Evolutionary conservation across 1,140 invertebrate species (phyloP), one percentile per base, ranked within the genome.

Genomic region (Leptinotarsa texana): DNA sequence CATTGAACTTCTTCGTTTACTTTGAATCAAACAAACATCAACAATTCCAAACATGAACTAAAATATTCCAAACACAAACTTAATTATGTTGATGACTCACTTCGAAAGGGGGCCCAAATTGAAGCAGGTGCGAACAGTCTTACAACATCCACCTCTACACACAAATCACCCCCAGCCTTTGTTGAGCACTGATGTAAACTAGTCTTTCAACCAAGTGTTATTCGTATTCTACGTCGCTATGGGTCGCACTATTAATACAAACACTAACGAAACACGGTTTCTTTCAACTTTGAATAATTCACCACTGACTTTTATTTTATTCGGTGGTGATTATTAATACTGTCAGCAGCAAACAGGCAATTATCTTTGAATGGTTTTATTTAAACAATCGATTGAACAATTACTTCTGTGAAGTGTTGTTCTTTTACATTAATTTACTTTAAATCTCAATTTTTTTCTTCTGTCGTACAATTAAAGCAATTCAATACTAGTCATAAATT

Each of bases 181-280:
- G 51, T 17, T 57, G 15, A 18, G 15, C 18, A 68, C 33, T 68
- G 66, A 47, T 33, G 21, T 18, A 13, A 49, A 47, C n/a, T 47
- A n/a, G 42, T 49, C 42, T 68, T 68, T 42, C 18, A 68, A 33
- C 66, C 42, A 33, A 13, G 42, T 42, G 42, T 47, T 42, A 68
- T 67, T 63, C 73, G 75, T 69, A 69, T 24, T 49, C 48, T 6
- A 17, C 76, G 76, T 77, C 76, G 76, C 76, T 77, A 77, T 73
- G 76, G 69, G 73, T 72, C 76, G 62, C 62, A 66, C 73, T 71
- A 77, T 77, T 77, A 77, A 77, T 75, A 77, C 76, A 77, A 77
- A 77, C 66, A 61, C 68, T 63, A 62, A 68, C 65, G 61, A 57
- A 57, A 18, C 6, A 17, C 5, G 51, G 51, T 15, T 57, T 18